Percentiles rank a stretch among this genome's conserved stretches.
These are phyloP conservation scores for Palythoa heliodiscus DNA, from an alignment of 92 coral and sea anemone genomes.

Conservation along the genomic window DNA sequence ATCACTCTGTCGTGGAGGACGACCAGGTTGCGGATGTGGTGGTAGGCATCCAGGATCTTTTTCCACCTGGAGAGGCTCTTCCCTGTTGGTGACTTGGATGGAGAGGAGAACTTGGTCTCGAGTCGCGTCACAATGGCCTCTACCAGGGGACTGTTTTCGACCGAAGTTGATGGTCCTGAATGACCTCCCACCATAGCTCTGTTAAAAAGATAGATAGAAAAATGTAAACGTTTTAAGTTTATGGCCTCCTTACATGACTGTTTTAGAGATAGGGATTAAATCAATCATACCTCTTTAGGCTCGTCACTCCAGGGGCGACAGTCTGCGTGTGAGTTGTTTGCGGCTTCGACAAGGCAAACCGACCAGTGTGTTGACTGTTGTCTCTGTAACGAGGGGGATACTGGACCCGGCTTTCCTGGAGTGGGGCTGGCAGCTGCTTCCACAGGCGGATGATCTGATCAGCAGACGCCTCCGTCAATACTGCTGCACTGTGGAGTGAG, in stretches of 20 bases:
- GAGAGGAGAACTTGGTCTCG: slow-evolving; percentile 9
- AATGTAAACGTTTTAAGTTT: background rate
- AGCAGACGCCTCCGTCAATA: slow-evolving; percentile 7
- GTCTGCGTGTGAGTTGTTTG: slow-evolving; percentile 18
- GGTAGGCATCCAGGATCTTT: slow-evolving; percentile 5
- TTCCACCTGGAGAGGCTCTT: slow-evolving; percentile 56
- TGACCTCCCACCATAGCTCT: slow-evolving; percentile 52
- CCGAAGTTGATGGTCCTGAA: slow-evolving; percentile 49
- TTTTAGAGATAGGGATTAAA: no score
- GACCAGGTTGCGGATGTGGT: background rate
- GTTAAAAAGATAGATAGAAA: background rate
- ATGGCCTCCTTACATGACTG: background rate
- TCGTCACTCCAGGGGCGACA: slow-evolving; percentile 34
- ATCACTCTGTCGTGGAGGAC: slow-evolving; percentile 29
- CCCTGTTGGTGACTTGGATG: background rate
- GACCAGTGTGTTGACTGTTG: slow-evolving; percentile 29
- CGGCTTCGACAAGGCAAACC: slow-evolving; percentile 36
- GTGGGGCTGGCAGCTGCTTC: slow-evolving; percentile 29
- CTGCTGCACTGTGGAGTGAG: slow-evolving; percentile 30
- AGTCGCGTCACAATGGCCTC: slow-evolving; percentile 41
- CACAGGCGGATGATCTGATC: slow-evolving; percentile 43
- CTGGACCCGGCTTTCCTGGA: background rate
- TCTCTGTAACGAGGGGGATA: slow-evolving; percentile 34
- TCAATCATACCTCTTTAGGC: background rate
- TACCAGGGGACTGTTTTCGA: slow-evolving; percentile 58